Evolutionary conservation across 2,888 invertebrate genomes (phyloP).

Genomic region (Dexiosoma caninum): DNA sequence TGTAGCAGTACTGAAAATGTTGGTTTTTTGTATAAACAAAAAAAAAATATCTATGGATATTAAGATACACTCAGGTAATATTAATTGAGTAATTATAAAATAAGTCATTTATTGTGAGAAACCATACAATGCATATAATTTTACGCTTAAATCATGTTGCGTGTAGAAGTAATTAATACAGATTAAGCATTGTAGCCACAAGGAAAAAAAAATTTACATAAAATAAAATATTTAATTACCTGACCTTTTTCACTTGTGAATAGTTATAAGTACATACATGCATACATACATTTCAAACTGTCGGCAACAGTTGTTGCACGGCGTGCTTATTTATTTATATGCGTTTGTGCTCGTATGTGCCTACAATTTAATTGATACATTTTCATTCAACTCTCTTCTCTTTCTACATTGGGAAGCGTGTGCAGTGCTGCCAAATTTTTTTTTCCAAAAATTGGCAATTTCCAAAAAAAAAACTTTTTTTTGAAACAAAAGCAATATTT

Average conservation of each 20-base stretch:
- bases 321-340: slow-evolving; percentile 40
- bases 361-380: slow-evolving; percentile 33
- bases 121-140: not conserved
- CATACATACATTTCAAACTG: slow-evolving; percentile 32
- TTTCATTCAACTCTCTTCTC: too few relatives aligned
- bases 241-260: slow-evolving; percentile 30
- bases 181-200: slow-evolving; percentile 6
- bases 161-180: slow-evolving; percentile 28
- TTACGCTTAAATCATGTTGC: slow-evolving; percentile 11
- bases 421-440: too few relatives aligned
- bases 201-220: not conserved
- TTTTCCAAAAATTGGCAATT: too few relatives aligned
- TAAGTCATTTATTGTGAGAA: not conserved
- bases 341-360: too few relatives aligned
- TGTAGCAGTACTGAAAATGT: not conserved
- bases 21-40: not conserved
- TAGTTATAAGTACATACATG: too few relatives aligned
- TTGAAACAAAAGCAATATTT: too few relatives aligned
- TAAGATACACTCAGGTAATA: not conserved
- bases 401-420: not conserved
- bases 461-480: too few relatives aligned
- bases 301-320: slow-evolving; percentile 50
- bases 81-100: slow-evolving; percentile 14
- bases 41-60: not conserved
- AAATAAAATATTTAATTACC: slow-evolving; percentile 21